A percentile compares a stretch with the other conserved stretches of the same genome.
Evolutionary conservation across 2,797 vertebrate genomes (phyloP).

Genomic region (Pseudomugil tenellus): DNA sequence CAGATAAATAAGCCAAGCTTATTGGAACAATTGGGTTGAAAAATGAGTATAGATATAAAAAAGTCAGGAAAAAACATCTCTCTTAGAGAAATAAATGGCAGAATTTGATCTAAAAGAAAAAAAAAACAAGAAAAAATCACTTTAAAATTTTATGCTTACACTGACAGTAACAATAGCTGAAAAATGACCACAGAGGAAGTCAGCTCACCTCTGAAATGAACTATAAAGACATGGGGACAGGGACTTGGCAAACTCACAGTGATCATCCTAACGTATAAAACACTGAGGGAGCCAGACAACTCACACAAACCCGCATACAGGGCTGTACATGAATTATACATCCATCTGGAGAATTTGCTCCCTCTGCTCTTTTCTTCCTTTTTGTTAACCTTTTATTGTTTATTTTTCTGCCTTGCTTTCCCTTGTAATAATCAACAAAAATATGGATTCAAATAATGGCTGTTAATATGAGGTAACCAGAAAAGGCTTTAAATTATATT

Average conservation of each 20-base stretch:
- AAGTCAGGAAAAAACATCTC: background rate
- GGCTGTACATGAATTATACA: slow-evolving; percentile 80
- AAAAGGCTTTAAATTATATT: slow-evolving; percentile 23
- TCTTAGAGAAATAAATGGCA: background rate
- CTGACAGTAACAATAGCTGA: slow-evolving; percentile 9
- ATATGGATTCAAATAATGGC: slow-evolving; percentile 58
- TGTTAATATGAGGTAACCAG: slow-evolving; percentile 24
- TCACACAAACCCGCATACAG: slow-evolving; percentile 34
- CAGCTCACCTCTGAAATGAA: slow-evolving; percentile 54
- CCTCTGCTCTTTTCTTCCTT: slow-evolving; percentile 9
- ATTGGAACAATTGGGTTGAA: background rate
- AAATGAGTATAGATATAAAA: background rate
- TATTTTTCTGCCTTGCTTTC: slow-evolving; percentile 31
- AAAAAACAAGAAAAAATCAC: slow-evolving; percentile 4
- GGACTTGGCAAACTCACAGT: slow-evolving; percentile 49
- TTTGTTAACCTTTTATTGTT: slow-evolving; percentile 24
- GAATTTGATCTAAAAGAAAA: slow-evolving; percentile 6
- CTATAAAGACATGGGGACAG: slow-evolving; percentile 42
- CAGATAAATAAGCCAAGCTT: background rate
- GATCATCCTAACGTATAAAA: slow-evolving; percentile 48
- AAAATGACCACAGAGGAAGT: slow-evolving; percentile 18
- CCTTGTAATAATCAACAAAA: slow-evolving; percentile 54
- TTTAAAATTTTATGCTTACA: background rate
- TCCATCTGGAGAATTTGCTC: slow-evolving; percentile 72
- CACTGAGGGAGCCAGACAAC: slow-evolving; percentile 30